Evolutionary conservation across 2,888 invertebrate species (phyloP).

Genomic region (Subacronicta megacephala): DNA sequence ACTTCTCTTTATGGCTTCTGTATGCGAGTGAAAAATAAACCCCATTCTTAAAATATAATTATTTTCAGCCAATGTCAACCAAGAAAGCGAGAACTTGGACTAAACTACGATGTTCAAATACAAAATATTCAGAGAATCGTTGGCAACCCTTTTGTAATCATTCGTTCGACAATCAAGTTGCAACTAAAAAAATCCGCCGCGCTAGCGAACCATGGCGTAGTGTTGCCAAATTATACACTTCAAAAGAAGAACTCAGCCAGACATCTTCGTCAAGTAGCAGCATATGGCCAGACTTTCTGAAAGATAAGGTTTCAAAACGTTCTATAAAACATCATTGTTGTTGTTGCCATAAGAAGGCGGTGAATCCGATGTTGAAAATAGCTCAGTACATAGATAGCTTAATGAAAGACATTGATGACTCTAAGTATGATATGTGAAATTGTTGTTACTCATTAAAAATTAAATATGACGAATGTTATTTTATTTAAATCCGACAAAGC

Average conservation of each 20-base stretch:
- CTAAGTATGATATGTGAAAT: slow-evolving; percentile 47
- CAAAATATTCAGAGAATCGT: slow-evolving; percentile 60
- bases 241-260: slow-evolving; percentile 32
- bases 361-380: slow-evolving; percentile 76
- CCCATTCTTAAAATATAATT: not conserved
- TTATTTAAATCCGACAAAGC: slow-evolving; percentile 3
- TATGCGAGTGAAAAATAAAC: not conserved
- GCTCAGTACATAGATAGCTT: slow-evolving; percentile 74
- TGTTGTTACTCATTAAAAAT: slow-evolving; percentile 38
- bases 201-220: slow-evolving; percentile 67
- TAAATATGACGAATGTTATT: not conserved
- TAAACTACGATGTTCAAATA: slow-evolving; percentile 32
- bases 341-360: slow-evolving; percentile 61
- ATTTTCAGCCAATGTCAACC: slow-evolving; percentile 31
- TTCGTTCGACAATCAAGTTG: slow-evolving; percentile 48
- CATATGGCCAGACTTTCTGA: slow-evolving; percentile 58
- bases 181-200: slow-evolving; percentile 33
- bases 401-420: slow-evolving; percentile 70
- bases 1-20: too few species aligned
- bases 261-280: slow-evolving; percentile 51
- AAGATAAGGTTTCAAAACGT: slow-evolving; percentile 22
- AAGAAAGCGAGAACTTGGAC: slow-evolving; percentile 34
- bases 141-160: slow-evolving; percentile 56
- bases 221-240: slow-evolving; percentile 42
- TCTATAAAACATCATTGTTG: slow-evolving; percentile 38